A percentile compares a stretch with the other conserved stretches of the same genome.
Evolutionary conservation across 2,888 invertebrate genomes (phyloP).

Genomic region (Tetheella fluctuosa): DNA sequence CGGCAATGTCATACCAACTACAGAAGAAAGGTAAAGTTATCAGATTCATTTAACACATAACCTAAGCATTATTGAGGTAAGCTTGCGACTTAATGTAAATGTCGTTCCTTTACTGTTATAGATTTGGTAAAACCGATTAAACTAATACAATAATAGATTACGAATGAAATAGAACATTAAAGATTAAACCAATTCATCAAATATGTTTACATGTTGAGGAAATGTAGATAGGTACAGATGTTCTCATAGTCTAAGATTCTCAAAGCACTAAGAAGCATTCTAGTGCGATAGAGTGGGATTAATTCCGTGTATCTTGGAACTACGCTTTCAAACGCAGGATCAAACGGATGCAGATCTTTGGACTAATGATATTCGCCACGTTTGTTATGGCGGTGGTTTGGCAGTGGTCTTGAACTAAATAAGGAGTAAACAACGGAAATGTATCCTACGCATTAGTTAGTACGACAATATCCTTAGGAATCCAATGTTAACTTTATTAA

Average conservation of each 20-base stretch:
- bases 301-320: constrained; percentile 6
- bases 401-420: constrained; percentile 14
- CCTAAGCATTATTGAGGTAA: not conserved
- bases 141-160: not conserved
- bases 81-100: not conserved
- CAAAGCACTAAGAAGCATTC: not conserved
- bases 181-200: too few relatives aligned
- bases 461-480: not conserved
- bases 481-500: not conserved
- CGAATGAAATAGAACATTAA: not conserved
- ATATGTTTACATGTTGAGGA: not conserved
- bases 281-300: not conserved
- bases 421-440: constrained; percentile 13
- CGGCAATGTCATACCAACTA: constrained; percentile 37
- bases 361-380: constrained; percentile 1
- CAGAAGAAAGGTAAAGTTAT: constrained; percentile 47
- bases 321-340: not conserved
- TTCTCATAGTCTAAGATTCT: not conserved
- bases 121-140: too few relatives aligned
- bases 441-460: not conserved
- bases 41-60: not conserved
- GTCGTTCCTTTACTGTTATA: not conserved
- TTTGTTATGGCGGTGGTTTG: constrained; percentile 1
- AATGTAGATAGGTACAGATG: not conserved
- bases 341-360: constrained; percentile 6